Conservation (phyloP, 2,113 vertebrate species). For the Tetraodon nigroviridis region DNA sequence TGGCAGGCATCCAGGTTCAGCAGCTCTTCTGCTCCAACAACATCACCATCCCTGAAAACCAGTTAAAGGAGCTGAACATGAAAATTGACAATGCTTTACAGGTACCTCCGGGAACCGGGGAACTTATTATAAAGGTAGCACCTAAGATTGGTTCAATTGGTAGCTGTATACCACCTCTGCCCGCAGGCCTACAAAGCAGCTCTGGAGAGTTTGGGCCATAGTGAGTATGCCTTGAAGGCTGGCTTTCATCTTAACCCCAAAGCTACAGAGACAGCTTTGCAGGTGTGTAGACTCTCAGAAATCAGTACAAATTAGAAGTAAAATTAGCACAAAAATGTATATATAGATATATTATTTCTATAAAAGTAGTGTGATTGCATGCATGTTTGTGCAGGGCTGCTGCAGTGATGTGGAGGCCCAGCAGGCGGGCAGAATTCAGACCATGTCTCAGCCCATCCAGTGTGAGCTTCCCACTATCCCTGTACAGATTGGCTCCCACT, state of each 20-base stretch:
- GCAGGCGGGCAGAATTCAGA: constrained; percentile 93
- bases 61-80: constrained; percentile 93
- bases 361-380: not conserved
- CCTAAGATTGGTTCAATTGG: not conserved
- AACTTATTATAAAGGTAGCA: not conserved
- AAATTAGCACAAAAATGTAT: not conserved
- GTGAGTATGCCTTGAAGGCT: constrained; percentile 95
- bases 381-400: constrained; percentile 77
- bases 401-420: constrained; percentile 96
- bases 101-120: constrained; percentile 63
- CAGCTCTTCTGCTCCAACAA: constrained; percentile 97
- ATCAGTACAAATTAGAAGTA: not conserved
- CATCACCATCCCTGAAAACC: constrained; percentile 91
- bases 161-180: constrained; percentile 9
- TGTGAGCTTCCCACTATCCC: constrained; percentile 96
- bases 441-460: constrained; percentile 91
- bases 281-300: constrained; percentile 74
- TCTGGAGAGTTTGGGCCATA: constrained; percentile 92
- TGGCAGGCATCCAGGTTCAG: constrained; percentile 96
- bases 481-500: constrained; percentile 92
- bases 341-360: not conserved
- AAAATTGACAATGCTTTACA: constrained; percentile 96
- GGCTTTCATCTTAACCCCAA: constrained; percentile 97
- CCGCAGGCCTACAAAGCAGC: constrained; percentile 89
- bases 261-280: constrained; percentile 89